Base-by-base conservation (phyloP, 2,888 invertebrate species). In the Sericinus montela region DNA sequence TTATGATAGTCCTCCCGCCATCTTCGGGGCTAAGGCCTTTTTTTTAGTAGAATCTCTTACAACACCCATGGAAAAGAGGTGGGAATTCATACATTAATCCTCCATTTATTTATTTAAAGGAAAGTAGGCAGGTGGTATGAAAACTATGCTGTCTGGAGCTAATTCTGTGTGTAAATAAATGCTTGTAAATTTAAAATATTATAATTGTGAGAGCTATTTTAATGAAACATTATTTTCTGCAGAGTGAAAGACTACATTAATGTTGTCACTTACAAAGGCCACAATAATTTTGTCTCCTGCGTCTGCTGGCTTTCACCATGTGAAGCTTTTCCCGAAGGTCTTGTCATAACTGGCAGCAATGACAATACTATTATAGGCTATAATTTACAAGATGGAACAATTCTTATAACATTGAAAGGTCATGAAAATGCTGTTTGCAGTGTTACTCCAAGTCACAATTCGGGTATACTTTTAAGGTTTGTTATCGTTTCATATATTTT, bases 261-360 rank as follows among this genome's bases (percentile, higher is more conserved):
- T 65, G 89, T 91, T 9, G 91, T 93, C 44, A 93, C 93, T 0
- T 92, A 94, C 63, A 91, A 90, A 64, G 96, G 96, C 19, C 97
- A 98, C 71, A 92, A 91, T 45, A 96, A 96, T 73, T 98, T 96
- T 75, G 95, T 98, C 0, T 93, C 94, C 0, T 92, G 94, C 60
- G 93, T 97, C 1, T 94, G 94, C 68, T 93, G 93, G 69, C 70
- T 97, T 60, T 93, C 94, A 38, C 93, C 94, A 0, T 91, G 91
- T 55, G 89, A 91, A 55, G 86, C 90, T 14, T 92, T 92, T 68
- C 94, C 95, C 0, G 91, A 93, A 50, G 96, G 96, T 1, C 85
- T 96, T 49, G 93, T 98, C 45, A 86, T 96, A 45, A 97, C 97
- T 3, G 98, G 97, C 13, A 95, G 97, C 66, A 95, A 97, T 80